phyloP scores from a whole-genome alignment of 2,888 invertebrate genomes.

The Caradrina kadenii region DNA sequence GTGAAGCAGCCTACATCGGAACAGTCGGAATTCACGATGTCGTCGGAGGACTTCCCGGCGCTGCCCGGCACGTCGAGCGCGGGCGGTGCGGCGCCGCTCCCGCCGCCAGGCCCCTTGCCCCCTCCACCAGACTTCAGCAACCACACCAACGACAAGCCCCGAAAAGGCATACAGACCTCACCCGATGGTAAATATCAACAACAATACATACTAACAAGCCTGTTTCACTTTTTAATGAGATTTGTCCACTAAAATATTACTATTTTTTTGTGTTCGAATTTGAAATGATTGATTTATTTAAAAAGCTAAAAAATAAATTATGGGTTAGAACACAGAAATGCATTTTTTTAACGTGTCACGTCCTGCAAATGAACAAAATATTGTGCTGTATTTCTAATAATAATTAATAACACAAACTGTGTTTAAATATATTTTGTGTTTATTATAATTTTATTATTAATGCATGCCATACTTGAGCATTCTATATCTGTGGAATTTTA shows the following conservation, averaged over 20 bases:
- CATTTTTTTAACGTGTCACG: constrained; percentile 7
- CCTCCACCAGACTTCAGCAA: constrained; percentile 73
- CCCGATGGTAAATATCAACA: constrained; percentile 93
- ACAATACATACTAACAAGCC: background rate
- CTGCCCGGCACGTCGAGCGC: constrained; percentile 97
- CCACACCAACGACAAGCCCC: constrained; percentile 88
- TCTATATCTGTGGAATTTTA: constrained; percentile 50
- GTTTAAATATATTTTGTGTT: constrained; percentile 29
- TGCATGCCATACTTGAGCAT: constrained; percentile 53
- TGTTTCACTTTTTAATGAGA: constrained; percentile 1
- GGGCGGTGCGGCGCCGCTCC: constrained; percentile 71
- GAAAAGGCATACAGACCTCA: constrained; percentile 98
- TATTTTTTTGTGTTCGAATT: constrained; percentile 12
- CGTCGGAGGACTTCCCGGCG: constrained; percentile 99
- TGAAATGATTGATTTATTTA: background rate
- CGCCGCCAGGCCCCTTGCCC: constrained; percentile 67
- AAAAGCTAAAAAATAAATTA: background rate
- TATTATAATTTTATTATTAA: constrained; percentile 21
- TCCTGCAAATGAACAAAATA: constrained; percentile 22
- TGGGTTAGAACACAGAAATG: constrained; percentile 29
- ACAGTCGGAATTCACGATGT: constrained; percentile 98
- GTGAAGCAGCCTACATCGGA: constrained; percentile 98
- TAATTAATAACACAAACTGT: constrained; percentile 32
- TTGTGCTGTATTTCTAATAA: constrained; percentile 45
- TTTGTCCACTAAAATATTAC: constrained; percentile 38